A percentile compares a stretch with the other conserved stretches of the same genome.
Evolutionary conservation across 2,797 vertebrate genomes (phyloP).

Genomic region (Iguana delicatissima): DNA sequence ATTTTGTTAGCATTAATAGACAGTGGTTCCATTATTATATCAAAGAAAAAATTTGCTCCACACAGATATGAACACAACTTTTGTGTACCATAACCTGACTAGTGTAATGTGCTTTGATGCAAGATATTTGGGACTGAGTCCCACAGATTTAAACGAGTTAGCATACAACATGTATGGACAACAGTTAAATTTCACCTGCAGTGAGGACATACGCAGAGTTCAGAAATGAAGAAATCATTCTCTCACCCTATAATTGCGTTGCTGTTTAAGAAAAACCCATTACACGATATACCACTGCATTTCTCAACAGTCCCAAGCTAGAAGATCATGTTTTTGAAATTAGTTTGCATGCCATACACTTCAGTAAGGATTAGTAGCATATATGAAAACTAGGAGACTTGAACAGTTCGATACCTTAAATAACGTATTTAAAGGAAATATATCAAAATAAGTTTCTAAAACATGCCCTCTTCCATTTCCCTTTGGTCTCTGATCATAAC

Average conservation of each 20-base stretch:
- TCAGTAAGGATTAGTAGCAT: constrained; percentile 23
- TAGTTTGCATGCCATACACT: not conserved
- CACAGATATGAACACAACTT: not conserved
- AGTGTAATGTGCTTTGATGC: not conserved
- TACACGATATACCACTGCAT: not conserved
- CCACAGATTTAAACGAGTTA: not conserved
- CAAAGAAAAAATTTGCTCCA: not conserved
- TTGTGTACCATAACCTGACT: not conserved
- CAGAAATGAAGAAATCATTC: not conserved
- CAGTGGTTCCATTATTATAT: not conserved
- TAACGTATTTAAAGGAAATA: constrained; percentile 33
- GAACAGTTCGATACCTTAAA: not conserved
- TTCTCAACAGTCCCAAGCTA: not conserved
- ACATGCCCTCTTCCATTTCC: not conserved
- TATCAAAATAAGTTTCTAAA: constrained; percentile 32
- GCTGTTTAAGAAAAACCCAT: not conserved
- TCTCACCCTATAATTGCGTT: not conserved
- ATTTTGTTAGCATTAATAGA: not conserved
- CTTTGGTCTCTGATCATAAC: not conserved
- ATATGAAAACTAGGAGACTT: constrained; percentile 30
- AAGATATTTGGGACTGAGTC: not conserved
- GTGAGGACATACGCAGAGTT: not conserved
- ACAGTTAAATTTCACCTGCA: not conserved
- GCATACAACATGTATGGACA: not conserved
- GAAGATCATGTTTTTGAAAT: not conserved